Evolutionary conservation across 1,140 invertebrate genomes (phyloP), one percentile per base, ranked within the genome.

Genomic region (Drosophila serrata): DNA sequence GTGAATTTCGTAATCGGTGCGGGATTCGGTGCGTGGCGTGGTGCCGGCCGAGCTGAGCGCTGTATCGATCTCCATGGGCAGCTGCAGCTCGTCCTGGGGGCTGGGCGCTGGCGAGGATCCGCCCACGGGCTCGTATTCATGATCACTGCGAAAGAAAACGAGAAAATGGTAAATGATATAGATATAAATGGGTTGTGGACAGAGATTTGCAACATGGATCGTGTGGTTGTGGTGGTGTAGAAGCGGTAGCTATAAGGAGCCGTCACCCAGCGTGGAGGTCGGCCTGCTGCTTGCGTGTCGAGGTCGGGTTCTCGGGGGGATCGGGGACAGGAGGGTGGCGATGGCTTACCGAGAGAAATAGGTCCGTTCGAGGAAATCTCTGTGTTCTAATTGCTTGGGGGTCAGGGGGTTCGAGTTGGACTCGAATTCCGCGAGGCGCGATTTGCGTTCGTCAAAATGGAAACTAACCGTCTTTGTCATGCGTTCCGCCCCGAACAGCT

Each of bases 111-210:
- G 77, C 56, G 82, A 76, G 48, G 68, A 35, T 33, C 85, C 67
- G 81, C 94, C 94, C 84, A 97, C 95, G 72, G 96, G 96, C 94
- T 97, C 97, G 94, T 97, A 98, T 92, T 97, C 96, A 94, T 98
- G 97, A 94, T 97, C 97, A 94, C 96, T 97, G 94, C 81, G 95
- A 95, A 62, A 7, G 0, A 45, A 31, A 67, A n/a, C 19, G 6
- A 57, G 13, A 39, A 31, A 11, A 35, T 19, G 0, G 4, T n/a
- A n/a, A n/a, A n/a, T n/a, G 35, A 58, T 77, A n/a, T 33, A 43
- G 27, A 45, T 43, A 39, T 13, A 5, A 5, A 2, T 2, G 2
- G 4, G 8, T 22, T 22, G 0, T 11, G 2, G 1, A 7, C 5
- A 15, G 11, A 31, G n/a, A 31, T 12, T 6, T 22, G 46, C 24